Base-by-base conservation (phyloP, 1,140 invertebrate species). In the Sinella curviseta region DNA sequence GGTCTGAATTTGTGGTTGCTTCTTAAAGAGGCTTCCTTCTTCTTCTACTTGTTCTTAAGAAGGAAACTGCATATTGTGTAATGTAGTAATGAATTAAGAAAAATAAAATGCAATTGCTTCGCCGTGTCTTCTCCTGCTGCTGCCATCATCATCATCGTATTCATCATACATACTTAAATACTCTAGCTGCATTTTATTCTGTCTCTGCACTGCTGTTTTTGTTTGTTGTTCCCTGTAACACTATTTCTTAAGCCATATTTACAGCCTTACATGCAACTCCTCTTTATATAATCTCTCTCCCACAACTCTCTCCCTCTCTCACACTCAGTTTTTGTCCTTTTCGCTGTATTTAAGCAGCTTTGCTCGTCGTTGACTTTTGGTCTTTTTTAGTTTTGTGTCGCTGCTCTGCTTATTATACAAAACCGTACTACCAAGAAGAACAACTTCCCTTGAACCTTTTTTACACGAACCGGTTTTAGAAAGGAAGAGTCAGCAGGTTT, bases 401-500 rank as follows among this genome's bases (percentile, higher is more conserved):
- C 57, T 60, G 57, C 57, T 48, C 39, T 60, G 39, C 39, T 48
- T 48, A 17, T 17, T 48, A n/a, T n/a, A n/a, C n/a, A n/a, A n/a
- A n/a, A 48, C 39, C 39, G 17, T 48, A 48, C 39, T 48, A 48
- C 39, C 39, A 48, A 4, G 4, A 48, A 60, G 4, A 14, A 26
- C 57, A 12, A 17, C 12, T 60, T 60, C 57, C 57, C 57, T 60
- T 60, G 57, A 60, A 60, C 57, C 24, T n/a, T 60, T 60, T 26
- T 60, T 60, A 12, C 31, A 31, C 31, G 65, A 70, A 70, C 65
- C 65, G 65, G 65, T 70, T 70, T 70, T 70, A 70, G 65, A 70
- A 70, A 70, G 65, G 65, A 70, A 70, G 65, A 70, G 65, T 70
- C 65, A 70, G 65, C 65, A 70, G 65, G 65, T 70, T 70, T 70